Conservation (phyloP, 92 coral and sea anemone genomes). For the Hydrozoanthus gracilis region DNA sequence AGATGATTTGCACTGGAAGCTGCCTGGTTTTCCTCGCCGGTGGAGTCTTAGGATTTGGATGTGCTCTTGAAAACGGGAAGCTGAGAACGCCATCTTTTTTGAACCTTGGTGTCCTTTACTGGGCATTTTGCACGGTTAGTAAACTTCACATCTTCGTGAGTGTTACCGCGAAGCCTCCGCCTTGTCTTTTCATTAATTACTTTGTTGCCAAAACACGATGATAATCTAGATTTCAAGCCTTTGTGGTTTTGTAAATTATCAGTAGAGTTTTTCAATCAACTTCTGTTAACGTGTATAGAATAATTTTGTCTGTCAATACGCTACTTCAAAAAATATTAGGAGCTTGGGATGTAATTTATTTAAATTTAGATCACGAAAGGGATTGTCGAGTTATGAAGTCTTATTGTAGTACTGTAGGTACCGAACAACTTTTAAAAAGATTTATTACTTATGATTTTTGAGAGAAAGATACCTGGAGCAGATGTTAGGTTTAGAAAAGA, state of each 20-base stretch:
- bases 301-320: background rate
- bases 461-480: background rate
- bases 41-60: slow-evolving; percentile 24
- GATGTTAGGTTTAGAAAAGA: background rate
- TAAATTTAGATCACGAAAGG: background rate
- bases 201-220: background rate
- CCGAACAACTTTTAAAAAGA: background rate
- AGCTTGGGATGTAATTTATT: background rate
- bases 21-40: slow-evolving; percentile 33
- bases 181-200: background rate
- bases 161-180: background rate
- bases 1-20: slow-evolving; percentile 39
- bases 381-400: background rate
- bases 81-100: background rate
- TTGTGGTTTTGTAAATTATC: background rate
- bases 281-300: background rate
- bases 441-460: background rate
- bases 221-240: background rate
- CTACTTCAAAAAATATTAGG: background rate
- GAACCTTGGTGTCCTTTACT: slow-evolving; percentile 7
- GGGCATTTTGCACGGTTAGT: slow-evolving; percentile 26
- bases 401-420: no score
- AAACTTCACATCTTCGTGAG: background rate
- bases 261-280: background rate
- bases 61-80: background rate